These are phyloP conservation scores for Pyralis farinalis DNA, from an alignment of 2,888 invertebrate species.

Conservation along the genomic window DNA sequence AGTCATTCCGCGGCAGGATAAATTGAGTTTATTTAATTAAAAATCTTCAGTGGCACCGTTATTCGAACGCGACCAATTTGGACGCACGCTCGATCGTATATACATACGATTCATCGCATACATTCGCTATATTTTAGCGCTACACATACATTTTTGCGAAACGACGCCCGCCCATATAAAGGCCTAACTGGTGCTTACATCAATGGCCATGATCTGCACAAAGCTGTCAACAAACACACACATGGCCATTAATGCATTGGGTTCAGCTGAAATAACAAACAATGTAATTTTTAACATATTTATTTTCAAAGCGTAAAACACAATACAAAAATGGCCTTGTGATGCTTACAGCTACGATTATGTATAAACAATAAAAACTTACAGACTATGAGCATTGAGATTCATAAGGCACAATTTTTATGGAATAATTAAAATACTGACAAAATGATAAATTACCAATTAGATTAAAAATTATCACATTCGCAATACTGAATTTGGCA, in stretches of 20 bases:
- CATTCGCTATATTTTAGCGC: too few relatives aligned
- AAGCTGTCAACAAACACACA: slow-evolving; percentile 23
- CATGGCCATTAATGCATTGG: slow-evolving; percentile 73
- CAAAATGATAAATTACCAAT: slow-evolving; percentile 16
- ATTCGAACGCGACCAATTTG: too few relatives aligned
- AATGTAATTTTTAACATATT: slow-evolving; percentile 43
- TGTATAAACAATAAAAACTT: slow-evolving; percentile 15
- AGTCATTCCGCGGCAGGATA: too few relatives aligned
- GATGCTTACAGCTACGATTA: slow-evolving; percentile 37
- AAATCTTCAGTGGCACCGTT: too few relatives aligned
- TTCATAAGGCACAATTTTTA: slow-evolving; percentile 14
- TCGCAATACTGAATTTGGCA: slow-evolving; percentile 30
- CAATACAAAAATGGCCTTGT: slow-evolving; percentile 75
- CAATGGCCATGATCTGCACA: slow-evolving; percentile 59
- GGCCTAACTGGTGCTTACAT: slow-evolving; percentile 46
- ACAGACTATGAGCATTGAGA: slow-evolving; percentile 26
- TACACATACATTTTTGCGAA: too few relatives aligned
- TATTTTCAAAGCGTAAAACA: slow-evolving; percentile 47
- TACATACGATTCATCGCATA: too few relatives aligned
- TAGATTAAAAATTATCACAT: slow-evolving; percentile 20
- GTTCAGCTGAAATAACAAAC: slow-evolving; percentile 62
- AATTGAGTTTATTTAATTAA: too few relatives aligned
- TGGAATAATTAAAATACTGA: slow-evolving; percentile 26
- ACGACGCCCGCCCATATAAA: too few relatives aligned
- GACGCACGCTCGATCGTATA: too few relatives aligned